Percentiles rank a stretch among this genome's conserved stretches.
Evolutionary conservation across 1,140 invertebrate species (phyloP).

Genomic region (Nasonia vitripennis): DNA sequence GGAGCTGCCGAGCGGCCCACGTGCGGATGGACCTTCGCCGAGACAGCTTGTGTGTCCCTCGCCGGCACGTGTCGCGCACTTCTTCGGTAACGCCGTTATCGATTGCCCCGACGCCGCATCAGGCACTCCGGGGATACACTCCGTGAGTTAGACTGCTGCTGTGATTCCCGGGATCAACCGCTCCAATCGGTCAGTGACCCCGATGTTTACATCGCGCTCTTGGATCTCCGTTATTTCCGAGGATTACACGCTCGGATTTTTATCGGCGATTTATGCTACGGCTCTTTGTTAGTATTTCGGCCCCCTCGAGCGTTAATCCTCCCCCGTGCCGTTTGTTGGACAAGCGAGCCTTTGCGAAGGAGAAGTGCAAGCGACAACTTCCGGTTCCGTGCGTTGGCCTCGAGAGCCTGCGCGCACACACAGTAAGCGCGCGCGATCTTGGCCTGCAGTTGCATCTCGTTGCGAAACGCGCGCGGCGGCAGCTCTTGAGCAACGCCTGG

Average conservation of each 20-base stretch:
- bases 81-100: background rate
- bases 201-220: too few species aligned
- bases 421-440: background rate
- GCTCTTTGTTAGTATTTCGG: too few species aligned
- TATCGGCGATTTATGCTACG: too few species aligned
- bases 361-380: conserved; percentile 5
- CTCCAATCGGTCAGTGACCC: too few species aligned
- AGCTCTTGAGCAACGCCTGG: background rate
- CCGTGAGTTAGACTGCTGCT: background rate
- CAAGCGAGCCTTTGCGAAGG: background rate
- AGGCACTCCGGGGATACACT: background rate
- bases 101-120: background rate
- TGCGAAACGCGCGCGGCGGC: background rate
- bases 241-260: too few species aligned
- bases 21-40: background rate
- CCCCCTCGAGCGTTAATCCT: too few species aligned
- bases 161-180: background rate
- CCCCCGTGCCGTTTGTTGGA: background rate
- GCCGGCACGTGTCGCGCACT: background rate
- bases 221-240: too few species aligned
- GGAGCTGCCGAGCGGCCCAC: too few species aligned
- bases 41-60: background rate
- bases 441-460: background rate
- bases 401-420: background rate
- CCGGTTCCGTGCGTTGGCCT: conserved; percentile 37